Evolutionary conservation across 1,140 invertebrate species (phyloP).

Genomic region (Hesperophylax magnus): DNA sequence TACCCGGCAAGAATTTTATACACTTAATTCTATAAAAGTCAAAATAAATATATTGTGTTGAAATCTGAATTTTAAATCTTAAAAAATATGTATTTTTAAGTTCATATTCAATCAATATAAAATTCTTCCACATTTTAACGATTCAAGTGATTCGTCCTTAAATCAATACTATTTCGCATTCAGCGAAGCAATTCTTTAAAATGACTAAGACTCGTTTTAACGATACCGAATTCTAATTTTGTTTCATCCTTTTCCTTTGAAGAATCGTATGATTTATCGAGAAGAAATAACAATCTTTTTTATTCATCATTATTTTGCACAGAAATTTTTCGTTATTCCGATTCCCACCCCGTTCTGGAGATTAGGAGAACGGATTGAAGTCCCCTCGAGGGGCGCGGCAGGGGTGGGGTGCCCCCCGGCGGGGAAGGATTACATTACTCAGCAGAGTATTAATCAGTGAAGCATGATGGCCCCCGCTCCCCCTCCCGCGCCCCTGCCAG

Average conservation of each 20-base stretch:
- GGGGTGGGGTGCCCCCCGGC: not conserved
- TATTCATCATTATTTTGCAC: slow-evolving; percentile 31
- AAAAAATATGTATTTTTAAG: too few species aligned
- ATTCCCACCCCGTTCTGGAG: slow-evolving; percentile 1
- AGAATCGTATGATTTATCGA: slow-evolving; percentile 26
- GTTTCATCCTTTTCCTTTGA: slow-evolving; percentile 32
- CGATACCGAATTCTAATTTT: slow-evolving; percentile 30
- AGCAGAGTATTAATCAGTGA: slow-evolving; percentile 35
- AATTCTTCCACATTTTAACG: too few species aligned
- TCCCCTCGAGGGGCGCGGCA: not conserved
- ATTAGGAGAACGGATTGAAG: slow-evolving; percentile 22
- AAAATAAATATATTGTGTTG: too few species aligned
- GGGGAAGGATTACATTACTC: slow-evolving; percentile 31
- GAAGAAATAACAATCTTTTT: slow-evolving; percentile 37
- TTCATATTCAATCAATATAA: too few species aligned
- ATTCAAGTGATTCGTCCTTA: not conserved
- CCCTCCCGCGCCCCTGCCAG: not conserved
- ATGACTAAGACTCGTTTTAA: slow-evolving; percentile 4
- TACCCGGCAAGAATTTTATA: too few species aligned
- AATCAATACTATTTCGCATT: slow-evolving; percentile 20
- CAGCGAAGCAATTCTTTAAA: slow-evolving; percentile 10
- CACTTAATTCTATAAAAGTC: too few species aligned
- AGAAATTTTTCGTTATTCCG: slow-evolving; percentile 22
- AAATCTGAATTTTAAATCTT: too few species aligned
- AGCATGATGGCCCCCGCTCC: slow-evolving; percentile 6